These are phyloP conservation scores for Pelecanus crispus DNA, from an alignment of 2,113 vertebrate species.

Conservation along the genomic window DNA sequence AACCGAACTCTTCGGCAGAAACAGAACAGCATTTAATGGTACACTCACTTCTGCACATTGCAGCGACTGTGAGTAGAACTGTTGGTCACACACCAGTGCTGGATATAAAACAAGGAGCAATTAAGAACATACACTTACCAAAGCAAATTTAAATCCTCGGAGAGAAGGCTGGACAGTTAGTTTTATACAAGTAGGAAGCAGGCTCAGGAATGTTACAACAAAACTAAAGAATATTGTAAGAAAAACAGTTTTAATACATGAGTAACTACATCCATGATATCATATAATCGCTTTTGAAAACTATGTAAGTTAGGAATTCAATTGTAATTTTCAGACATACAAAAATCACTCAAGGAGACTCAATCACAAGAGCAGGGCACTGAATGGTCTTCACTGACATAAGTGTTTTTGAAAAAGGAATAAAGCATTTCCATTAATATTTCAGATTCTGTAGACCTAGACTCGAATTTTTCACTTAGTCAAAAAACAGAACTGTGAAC, in stretches of 20 bases:
- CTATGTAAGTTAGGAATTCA: neutral
- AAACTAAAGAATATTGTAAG: conserved; percentile 73
- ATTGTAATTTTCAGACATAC: neutral
- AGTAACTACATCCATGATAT: neutral
- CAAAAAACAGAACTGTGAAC: neutral
- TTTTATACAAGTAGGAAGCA: conserved; percentile 85
- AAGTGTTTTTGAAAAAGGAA: neutral
- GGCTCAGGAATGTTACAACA: conserved; percentile 81
- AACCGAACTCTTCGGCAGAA: neutral
- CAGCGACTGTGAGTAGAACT: neutral
- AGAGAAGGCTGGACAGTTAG: conserved; percentile 83
- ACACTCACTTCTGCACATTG: rapidly evolving
- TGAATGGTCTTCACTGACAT: neutral
- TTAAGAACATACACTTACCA: conserved; percentile 80
- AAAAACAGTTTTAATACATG: neutral
- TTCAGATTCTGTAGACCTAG: neutral
- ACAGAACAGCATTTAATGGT: too few species aligned
- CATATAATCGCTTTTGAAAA: neutral
- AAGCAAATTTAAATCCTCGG: conserved; percentile 83
- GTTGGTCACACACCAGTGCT: neutral
- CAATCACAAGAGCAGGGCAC: neutral
- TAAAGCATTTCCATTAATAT: neutral
- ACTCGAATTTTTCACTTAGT: neutral
- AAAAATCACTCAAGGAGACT: neutral
- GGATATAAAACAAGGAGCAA: neutral